Percentiles rank a stretch among this genome's conserved stretches.
Conservation (phyloP, 2,113 vertebrate genomes). For the Orthochromis malagaraziensis region DNA sequence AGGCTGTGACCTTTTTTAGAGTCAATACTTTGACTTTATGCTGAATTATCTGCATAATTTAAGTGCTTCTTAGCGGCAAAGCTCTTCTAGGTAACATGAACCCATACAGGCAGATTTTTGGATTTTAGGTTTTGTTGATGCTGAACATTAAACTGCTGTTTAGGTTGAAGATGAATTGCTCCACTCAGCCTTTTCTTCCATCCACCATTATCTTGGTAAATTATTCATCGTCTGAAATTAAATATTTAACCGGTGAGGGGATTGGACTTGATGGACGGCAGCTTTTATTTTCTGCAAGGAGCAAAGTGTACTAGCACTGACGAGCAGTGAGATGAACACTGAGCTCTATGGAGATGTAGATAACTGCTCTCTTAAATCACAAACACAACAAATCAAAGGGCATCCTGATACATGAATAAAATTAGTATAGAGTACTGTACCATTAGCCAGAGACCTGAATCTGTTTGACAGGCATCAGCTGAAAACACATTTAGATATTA, state of each 20-base stretch:
- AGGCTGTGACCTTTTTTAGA: fast-evolving
- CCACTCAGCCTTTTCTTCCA: neutral
- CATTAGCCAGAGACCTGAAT: neutral
- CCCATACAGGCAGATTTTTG: neutral
- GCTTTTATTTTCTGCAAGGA: neutral
- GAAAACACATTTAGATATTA: neutral
- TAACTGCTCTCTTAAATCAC: neutral
- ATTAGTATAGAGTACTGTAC: neutral
- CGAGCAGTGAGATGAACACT: neutral
- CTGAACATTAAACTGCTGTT: neutral
- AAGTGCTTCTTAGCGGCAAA: neutral
- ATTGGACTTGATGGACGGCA: neutral
- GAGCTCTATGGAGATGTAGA: neutral
- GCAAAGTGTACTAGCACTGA: neutral
- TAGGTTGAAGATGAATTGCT: neutral
- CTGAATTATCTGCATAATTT: neutral
- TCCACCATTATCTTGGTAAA: neutral
- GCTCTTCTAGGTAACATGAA: neutral
- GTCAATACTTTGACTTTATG: neutral
- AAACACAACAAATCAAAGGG: neutral
- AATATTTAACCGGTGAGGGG: constrained; percentile 42
- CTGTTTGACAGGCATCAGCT: neutral
- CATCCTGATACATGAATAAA: neutral
- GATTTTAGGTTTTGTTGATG: neutral
- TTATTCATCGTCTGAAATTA: constrained; percentile 41